Evolutionary conservation across 2,113 vertebrate genomes (phyloP).

Genomic region (Polypterus bichir): DNA sequence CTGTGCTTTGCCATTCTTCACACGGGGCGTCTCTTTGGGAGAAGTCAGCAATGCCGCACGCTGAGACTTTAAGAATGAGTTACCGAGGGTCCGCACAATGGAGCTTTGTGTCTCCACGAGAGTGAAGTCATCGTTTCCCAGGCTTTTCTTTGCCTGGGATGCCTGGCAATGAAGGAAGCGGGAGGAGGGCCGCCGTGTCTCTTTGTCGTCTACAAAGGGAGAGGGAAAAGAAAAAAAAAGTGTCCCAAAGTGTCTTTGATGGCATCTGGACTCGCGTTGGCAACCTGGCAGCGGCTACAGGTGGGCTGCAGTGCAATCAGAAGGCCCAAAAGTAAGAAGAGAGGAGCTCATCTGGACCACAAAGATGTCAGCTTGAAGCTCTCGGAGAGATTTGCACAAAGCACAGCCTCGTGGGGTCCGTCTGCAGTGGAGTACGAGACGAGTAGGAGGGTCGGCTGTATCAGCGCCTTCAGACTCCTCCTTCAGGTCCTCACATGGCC

Average conservation of each 20-base stretch:
- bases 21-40: constrained; percentile 1
- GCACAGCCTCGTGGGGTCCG: no score
- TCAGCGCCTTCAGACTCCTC: no score
- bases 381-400: no score
- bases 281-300: background rate
- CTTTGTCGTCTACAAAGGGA: constrained; percentile 26
- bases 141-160: constrained; percentile 43
- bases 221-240: constrained; percentile 13
- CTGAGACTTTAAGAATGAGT: constrained; percentile 44
- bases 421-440: no score
- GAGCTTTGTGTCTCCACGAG: constrained; percentile 59
- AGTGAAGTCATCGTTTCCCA: constrained; percentile 67
- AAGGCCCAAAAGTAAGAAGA: no score
- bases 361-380: no score
- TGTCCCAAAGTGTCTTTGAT: constrained; percentile 17
- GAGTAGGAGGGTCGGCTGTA: no score
- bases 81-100: constrained; percentile 52
- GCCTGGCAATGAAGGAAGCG: constrained; percentile 31
- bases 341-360: no score
- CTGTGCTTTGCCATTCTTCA: constrained; percentile 15
- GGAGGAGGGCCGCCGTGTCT: constrained; percentile 20
- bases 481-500: no score
- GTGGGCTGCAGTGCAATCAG: background rate
- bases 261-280: background rate
- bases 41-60: constrained; percentile 21